Evolutionary conservation across 1,140 invertebrate genomes (phyloP), one percentile per base, ranked within the genome.

Genomic region (Nomia melanderi): DNA sequence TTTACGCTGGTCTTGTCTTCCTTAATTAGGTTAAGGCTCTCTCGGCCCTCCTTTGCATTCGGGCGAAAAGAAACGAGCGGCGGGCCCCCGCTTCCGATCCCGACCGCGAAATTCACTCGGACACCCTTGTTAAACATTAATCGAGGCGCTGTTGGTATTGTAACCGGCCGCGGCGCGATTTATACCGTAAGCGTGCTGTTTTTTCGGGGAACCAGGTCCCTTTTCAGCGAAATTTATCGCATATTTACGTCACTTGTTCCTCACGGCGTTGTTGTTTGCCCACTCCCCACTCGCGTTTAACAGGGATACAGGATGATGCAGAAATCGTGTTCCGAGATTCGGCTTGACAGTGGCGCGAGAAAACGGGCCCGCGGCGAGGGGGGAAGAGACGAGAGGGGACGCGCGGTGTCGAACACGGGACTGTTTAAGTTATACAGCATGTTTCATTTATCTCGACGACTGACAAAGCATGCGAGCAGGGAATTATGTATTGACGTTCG

Each of bases 21-120:
- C 83, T 87, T 88, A 87, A 88, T 89, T 86, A 82, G 84, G 79
- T 88, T 86, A 87, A 83, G 79, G 78, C 62, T 83, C 66, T 66
- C 47, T 12, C 3, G 44, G 53, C 74, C 57, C 64, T 59, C 41
- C 27, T 70, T 39, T 63, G 67, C 67, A 41, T n/a, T 27, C 25
- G 60, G 12, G 39, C 11, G 54, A 23, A 27, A 33, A 57, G 62
- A 9, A 50, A 50, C 47, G 20, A 50, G n/a, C 6, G 17, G 20
- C 20, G 47, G 29, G 2, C 41, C 62, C 12, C 41, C 41, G 56
- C 67, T 84, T 76, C 82, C 78, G 82, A 78, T 64, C 66, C n/a
- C 36, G 53, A 47, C 25, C 69, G 76, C 79, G 70, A 82, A 78
- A 82, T 57, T 74, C 54, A 64, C 53, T 70, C 50, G 53, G 81